These are phyloP conservation scores for Augochlorella aurata DNA, from an alignment of 2,888 invertebrate species.

Conservation along the genomic window DNA sequence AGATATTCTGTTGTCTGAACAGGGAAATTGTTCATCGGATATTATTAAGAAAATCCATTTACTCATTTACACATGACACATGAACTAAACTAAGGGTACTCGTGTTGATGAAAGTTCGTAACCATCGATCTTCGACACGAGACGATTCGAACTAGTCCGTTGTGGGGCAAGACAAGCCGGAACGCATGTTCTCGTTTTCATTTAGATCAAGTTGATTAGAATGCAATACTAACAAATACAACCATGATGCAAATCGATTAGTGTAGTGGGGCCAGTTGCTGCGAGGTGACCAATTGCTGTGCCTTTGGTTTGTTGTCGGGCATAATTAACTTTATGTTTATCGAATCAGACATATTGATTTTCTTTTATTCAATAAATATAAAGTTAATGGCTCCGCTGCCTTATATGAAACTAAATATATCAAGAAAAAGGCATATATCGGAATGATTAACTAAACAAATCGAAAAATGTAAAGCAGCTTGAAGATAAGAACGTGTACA, in stretches of 20 bases:
- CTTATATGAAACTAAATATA: neutral
- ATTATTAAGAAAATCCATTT: neutral
- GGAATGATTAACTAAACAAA: neutral
- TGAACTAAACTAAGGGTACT: neutral
- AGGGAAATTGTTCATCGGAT: neutral
- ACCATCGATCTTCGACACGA: neutral
- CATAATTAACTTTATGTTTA: no score
- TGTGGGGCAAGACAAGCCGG: neutral
- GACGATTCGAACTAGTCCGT: neutral
- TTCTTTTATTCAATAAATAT: no score
- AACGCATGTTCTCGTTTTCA: neutral
- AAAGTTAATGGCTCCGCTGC: no score
- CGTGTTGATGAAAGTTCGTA: neutral
- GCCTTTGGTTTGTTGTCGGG: no score
- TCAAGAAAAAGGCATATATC: neutral
- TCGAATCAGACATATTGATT: no score
- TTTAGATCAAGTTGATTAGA: neutral
- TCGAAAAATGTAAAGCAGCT: neutral
- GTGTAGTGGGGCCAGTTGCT: no score
- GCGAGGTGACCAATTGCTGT: no score
- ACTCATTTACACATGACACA: neutral
- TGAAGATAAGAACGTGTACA: neutral
- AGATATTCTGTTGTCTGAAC: neutral
- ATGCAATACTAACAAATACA: neutral
- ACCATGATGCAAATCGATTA: neutral